phyloP scores from a whole-genome alignment of 37 sponge, comb jelly and placozoan genomes.

The Spongia lamella region DNA sequence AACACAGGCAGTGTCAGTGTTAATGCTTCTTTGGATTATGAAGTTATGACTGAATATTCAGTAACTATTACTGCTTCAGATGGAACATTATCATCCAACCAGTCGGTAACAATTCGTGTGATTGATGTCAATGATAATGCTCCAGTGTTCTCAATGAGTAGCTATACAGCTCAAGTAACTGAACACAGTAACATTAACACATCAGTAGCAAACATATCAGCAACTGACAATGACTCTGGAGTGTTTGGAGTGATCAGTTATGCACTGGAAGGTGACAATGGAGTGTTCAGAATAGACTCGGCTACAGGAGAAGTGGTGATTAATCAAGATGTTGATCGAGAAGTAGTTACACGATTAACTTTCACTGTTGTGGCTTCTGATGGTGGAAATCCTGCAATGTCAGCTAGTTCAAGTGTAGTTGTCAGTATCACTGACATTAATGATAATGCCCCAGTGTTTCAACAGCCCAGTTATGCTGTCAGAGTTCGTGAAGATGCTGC shows the following conservation, averaged over 20 bases:
- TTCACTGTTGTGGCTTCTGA: conserved; percentile 58
- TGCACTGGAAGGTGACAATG: not conserved
- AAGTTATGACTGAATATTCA: conserved; percentile 5
- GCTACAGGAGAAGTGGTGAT: conserved; percentile 25
- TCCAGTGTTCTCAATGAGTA: conserved; percentile 35
- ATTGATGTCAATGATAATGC: conserved; percentile 63
- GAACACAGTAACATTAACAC: not conserved
- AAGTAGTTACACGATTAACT: conserved; percentile 15
- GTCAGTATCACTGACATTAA: conserved; percentile 5
- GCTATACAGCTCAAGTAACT: too few relatives aligned
- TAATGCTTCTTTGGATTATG: conserved; percentile 36
- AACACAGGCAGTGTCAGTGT: conserved; percentile 42
- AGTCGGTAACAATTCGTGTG: conserved; percentile 29
- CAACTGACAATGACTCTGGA: conserved; percentile 14
- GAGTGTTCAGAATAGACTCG: not conserved
- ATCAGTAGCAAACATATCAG: not conserved
- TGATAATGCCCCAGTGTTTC: conserved; percentile 66
- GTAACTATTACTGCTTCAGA: conserved; percentile 30
- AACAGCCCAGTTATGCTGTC: conserved; percentile 3
- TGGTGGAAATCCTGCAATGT: not conserved
- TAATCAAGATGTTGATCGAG: conserved; percentile 36
- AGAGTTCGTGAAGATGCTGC: conserved; percentile 8
- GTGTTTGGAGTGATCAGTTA: not conserved
- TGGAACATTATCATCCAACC: conserved; percentile 1
- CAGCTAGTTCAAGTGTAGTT: not conserved